phyloP scores from a whole-genome alignment of 2,113 vertebrate genomes.

The Seriola dumerili region DNA sequence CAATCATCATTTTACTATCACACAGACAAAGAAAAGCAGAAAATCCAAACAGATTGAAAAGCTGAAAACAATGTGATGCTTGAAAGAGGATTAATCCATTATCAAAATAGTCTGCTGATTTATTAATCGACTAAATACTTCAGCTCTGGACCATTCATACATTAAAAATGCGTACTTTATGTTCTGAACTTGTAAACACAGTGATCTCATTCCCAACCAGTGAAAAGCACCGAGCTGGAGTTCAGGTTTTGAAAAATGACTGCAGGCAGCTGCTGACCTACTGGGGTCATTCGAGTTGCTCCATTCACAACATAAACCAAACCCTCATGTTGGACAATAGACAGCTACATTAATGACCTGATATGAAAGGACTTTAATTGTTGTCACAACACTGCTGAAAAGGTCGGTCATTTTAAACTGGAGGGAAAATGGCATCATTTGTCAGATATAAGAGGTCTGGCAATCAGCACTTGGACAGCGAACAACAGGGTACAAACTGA shows the following conservation, averaged over 20 bases:
- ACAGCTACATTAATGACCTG: neutral
- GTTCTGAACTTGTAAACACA: neutral
- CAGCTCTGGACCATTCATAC: neutral
- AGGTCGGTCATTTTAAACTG: neutral
- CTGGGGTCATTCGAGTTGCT: constrained; percentile 9
- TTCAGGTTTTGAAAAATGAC: constrained; percentile 31
- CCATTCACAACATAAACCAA: constrained; percentile 18
- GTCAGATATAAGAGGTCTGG: neutral
- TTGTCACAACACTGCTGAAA: neutral
- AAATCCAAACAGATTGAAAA: neutral
- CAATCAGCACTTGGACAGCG: neutral
- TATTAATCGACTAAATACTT: neutral
- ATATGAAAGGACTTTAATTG: neutral
- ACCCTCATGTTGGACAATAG: neutral
- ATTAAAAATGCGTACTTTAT: too few relatives aligned
- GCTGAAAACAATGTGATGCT: neutral
- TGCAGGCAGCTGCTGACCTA: constrained; percentile 30
- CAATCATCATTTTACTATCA: too few relatives aligned
- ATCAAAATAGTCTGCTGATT: neutral
- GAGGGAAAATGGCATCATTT: neutral
- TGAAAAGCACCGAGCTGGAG: neutral
- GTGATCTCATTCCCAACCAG: neutral
- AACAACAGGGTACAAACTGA: neutral
- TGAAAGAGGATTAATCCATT: neutral
- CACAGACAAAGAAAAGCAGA: too few relatives aligned